phyloP scores from a whole-genome alignment of 2,888 invertebrate species.

The Caenorhabditis sinica region DNA sequence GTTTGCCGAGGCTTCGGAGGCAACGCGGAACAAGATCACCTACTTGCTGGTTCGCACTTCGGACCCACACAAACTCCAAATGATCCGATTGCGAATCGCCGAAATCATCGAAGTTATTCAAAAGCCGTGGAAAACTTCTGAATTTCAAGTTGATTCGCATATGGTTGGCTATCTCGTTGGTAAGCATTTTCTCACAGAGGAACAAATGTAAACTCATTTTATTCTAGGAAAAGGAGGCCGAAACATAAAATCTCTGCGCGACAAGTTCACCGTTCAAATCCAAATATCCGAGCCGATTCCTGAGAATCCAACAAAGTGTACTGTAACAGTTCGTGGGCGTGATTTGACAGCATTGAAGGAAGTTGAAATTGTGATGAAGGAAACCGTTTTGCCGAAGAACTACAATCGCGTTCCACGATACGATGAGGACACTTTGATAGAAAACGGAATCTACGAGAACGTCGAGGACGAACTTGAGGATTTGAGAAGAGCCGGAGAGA shows the following conservation, averaged over 20 bases:
- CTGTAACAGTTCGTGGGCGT: slow-evolving; percentile 41
- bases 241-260: slow-evolving; percentile 47
- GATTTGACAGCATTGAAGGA: slow-evolving; percentile 47
- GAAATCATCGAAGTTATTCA: slow-evolving; percentile 58
- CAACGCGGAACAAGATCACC: slow-evolving; percentile 20
- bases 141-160: slow-evolving; percentile 51
- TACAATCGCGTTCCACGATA: slow-evolving; percentile 39
- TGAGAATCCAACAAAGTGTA: slow-evolving; percentile 44
- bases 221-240: slow-evolving; percentile 50
- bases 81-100: slow-evolving; percentile 42
- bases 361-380: slow-evolving; percentile 50
- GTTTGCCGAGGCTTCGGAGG: slow-evolving; percentile 30
- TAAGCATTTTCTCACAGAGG: not conserved
- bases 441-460: slow-evolving; percentile 51
- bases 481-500: slow-evolving; percentile 22
- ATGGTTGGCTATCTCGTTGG: slow-evolving; percentile 60
- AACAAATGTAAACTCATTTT: not conserved
- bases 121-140: slow-evolving; percentile 37
- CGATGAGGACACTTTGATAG: slow-evolving; percentile 45
- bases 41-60: slow-evolving; percentile 46
- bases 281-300: slow-evolving; percentile 55
- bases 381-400: slow-evolving; percentile 49
- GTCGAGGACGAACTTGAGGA: slow-evolving; percentile 52
- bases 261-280: slow-evolving; percentile 55
- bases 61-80: slow-evolving; percentile 35